Conservation (phyloP, 2,888 invertebrate genomes). For the Agrenia bidenticulata region DNA sequence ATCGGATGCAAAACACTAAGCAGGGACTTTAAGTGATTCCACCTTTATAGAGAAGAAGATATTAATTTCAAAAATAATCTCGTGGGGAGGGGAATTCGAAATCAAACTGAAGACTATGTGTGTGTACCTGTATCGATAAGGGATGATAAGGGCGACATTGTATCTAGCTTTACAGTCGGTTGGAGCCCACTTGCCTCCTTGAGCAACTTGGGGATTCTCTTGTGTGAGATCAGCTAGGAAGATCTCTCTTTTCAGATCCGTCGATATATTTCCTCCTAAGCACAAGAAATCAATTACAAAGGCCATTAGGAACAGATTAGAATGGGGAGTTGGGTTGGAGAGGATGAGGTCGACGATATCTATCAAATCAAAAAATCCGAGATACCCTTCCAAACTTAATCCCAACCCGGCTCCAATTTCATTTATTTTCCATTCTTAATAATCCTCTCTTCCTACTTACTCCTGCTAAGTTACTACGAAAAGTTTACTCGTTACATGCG, state of each 20-base stretch:
- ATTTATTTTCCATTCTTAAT: too few species aligned
- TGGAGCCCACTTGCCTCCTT: slow-evolving; percentile 82
- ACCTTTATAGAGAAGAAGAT: too few species aligned
- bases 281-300: neutral
- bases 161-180: slow-evolving; percentile 72
- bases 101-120: neutral
- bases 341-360: too few species aligned
- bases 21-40: slow-evolving; percentile 58
- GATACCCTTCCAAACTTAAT: too few species aligned
- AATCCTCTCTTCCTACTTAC: too few species aligned
- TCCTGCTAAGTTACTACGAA: too few species aligned
- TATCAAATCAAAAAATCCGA: too few species aligned
- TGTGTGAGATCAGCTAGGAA: slow-evolving; percentile 24
- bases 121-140: slow-evolving; percentile 41
- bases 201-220: slow-evolving; percentile 33
- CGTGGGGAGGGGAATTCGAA: neutral
- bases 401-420: too few species aligned
- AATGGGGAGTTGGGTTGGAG: too few species aligned
- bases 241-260: slow-evolving; percentile 35
- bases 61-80: too few species aligned
- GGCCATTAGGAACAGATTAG: too few species aligned
- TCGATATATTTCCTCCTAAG: slow-evolving; percentile 44
- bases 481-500: too few species aligned
- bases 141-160: slow-evolving; percentile 61
- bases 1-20: slow-evolving; percentile 60